Evolutionary conservation across 2,113 vertebrate species (phyloP).

Genomic region (Tragelaphus buxtoni): DNA sequence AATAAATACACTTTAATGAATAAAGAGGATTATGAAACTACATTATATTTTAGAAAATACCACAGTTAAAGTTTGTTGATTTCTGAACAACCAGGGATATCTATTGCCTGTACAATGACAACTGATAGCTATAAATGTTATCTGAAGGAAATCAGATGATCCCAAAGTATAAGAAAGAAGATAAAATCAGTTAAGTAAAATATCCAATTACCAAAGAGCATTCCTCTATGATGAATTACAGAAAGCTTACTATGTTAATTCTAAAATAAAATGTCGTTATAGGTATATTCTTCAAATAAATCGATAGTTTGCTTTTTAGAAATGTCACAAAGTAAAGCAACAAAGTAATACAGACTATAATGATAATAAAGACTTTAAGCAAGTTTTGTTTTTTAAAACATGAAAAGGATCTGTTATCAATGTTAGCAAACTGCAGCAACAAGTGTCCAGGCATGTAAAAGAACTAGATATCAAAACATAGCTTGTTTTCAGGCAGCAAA

Average conservation of each 20-base stretch:
- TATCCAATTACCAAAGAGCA: not conserved
- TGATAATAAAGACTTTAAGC: not conserved
- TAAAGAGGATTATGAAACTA: constrained; percentile 4
- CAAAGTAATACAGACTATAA: not conserved
- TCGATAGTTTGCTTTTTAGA: not conserved
- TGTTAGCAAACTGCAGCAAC: not conserved
- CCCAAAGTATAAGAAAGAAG: not conserved
- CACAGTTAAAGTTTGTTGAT: not conserved
- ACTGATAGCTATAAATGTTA: not conserved
- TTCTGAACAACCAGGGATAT: not conserved
- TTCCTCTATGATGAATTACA: not conserved
- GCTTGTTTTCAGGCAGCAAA: constrained; percentile 29
- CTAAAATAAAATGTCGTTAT: constrained; percentile 7
- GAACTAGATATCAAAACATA: constrained; percentile 7
- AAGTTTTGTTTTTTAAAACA: not conserved
- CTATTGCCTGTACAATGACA: not conserved
- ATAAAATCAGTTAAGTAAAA: constrained; percentile 16
- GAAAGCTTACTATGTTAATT: not conserved
- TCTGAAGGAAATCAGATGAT: not conserved
- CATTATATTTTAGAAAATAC: constrained; percentile 36
- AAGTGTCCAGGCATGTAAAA: not conserved
- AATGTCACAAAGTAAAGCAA: constrained; percentile 8
- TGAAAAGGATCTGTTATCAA: not conserved
- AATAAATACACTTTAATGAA: not conserved
- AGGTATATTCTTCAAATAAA: constrained; percentile 7